Conservation (phyloP, 2,113 vertebrate genomes). For the Galeopterus variegatus region DNA sequence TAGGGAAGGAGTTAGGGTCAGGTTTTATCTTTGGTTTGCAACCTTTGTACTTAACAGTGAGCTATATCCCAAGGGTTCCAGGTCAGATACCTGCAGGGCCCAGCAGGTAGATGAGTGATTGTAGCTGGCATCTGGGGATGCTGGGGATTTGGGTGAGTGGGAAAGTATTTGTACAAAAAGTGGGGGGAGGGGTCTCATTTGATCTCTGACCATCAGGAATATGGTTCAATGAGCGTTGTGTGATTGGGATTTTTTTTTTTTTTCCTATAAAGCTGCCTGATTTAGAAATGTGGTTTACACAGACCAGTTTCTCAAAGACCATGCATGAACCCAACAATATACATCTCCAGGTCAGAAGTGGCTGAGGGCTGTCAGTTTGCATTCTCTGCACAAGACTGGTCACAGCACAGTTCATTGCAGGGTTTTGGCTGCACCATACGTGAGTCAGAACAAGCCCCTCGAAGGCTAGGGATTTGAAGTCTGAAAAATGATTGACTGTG, state of each 20-base stretch:
- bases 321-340: not conserved
- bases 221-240: not conserved
- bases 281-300: not conserved
- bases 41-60: not conserved
- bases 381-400: not conserved
- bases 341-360: not conserved
- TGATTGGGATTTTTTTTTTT: not conserved
- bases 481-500: not conserved
- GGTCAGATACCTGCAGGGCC: not conserved
- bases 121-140: not conserved
- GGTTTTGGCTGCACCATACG: not conserved
- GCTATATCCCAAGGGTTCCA: not conserved
- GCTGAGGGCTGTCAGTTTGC: conserved; percentile 38
- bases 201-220: not conserved
- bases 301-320: not conserved
- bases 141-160: not conserved
- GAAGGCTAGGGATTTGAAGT: not conserved
- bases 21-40: not conserved
- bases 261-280: not conserved
- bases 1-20: not conserved
- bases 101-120: not conserved
- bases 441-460: not conserved
- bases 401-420: not conserved
- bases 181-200: not conserved
- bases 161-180: rapidly evolving